phyloP scores from a whole-genome alignment of 2,113 vertebrate genomes.

The Eulacestoma nigropectus region DNA sequence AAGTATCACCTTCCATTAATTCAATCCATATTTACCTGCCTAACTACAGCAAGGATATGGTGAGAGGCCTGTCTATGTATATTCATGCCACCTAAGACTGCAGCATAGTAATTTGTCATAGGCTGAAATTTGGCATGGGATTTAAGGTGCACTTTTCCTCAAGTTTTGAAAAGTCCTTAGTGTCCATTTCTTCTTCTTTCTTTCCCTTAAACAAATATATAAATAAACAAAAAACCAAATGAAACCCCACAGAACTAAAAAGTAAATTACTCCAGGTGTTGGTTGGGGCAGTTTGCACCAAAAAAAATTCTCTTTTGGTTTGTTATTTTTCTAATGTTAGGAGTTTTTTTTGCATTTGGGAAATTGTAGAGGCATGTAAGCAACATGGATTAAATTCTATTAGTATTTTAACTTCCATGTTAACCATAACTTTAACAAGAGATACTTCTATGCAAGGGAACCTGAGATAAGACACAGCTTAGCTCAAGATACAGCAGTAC shows the following conservation, averaged over 20 bases:
- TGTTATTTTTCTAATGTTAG: neutral
- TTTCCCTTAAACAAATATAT: neutral
- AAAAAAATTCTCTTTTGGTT: neutral
- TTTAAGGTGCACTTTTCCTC: conserved; percentile 2
- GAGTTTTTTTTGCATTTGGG: neutral
- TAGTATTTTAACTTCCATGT: neutral
- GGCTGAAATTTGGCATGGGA: conserved; percentile 6
- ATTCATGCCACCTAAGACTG: conserved; percentile 1
- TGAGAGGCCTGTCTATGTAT: neutral
- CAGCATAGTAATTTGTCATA: neutral
- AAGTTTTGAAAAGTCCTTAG: conserved; percentile 21
- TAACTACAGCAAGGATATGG: neutral
- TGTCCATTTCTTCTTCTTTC: neutral
- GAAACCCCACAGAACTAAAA: neutral
- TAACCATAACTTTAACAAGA: neutral
- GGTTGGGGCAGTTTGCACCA: neutral
- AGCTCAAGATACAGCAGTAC: neutral
- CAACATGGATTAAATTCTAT: neutral
- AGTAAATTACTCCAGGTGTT: conserved; percentile 12
- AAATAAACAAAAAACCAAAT: neutral
- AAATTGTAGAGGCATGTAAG: neutral
- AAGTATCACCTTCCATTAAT: conserved; percentile 10
- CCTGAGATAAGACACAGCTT: neutral
- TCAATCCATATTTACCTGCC: neutral
- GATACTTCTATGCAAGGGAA: neutral